Evolutionary conservation across 2,113 vertebrate genomes (phyloP).

Genomic region (Anoplopoma fimbria): DNA sequence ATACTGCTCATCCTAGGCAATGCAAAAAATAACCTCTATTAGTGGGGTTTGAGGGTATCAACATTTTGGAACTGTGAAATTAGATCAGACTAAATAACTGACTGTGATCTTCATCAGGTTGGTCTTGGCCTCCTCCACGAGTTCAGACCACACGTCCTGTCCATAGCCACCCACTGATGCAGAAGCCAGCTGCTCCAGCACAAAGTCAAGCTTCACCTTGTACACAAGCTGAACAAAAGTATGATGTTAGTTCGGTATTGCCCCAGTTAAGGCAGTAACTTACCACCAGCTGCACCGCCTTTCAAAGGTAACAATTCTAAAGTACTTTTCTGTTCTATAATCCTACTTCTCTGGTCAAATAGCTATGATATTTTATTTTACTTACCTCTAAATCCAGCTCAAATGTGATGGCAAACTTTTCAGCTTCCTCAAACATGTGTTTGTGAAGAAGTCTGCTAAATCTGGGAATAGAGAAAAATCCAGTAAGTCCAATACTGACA

Average conservation of each 20-base stretch:
- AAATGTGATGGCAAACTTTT: conserved; percentile 94
- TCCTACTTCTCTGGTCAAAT: neutral
- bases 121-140: conserved; percentile 90
- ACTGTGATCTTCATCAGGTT: conserved; percentile 94
- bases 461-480: conserved; percentile 72
- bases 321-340: neutral
- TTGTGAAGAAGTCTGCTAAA: conserved; percentile 95
- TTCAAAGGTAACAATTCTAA: no score
- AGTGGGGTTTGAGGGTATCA: neutral
- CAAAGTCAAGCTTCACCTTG: conserved; percentile 93
- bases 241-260: neutral
- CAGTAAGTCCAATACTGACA: neutral
- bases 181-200: conserved; percentile 91
- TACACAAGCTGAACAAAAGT: conserved; percentile 89
- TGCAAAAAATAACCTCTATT: neutral
- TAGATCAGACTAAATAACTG: conserved; percentile 1
- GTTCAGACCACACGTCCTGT: conserved; percentile 82
- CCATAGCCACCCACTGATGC: conserved; percentile 80
- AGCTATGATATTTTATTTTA: neutral
- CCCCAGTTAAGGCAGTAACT: neutral
- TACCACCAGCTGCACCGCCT: neutral
- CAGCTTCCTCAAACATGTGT: conserved; percentile 94
- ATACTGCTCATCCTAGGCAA: conserved; percentile 90
- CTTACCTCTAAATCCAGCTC: conserved; percentile 94
- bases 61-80: neutral